Evolutionary conservation across 1,140 invertebrate genomes (phyloP), one percentile per base, ranked within the genome.

Genomic region (Dreissena polymorpha): DNA sequence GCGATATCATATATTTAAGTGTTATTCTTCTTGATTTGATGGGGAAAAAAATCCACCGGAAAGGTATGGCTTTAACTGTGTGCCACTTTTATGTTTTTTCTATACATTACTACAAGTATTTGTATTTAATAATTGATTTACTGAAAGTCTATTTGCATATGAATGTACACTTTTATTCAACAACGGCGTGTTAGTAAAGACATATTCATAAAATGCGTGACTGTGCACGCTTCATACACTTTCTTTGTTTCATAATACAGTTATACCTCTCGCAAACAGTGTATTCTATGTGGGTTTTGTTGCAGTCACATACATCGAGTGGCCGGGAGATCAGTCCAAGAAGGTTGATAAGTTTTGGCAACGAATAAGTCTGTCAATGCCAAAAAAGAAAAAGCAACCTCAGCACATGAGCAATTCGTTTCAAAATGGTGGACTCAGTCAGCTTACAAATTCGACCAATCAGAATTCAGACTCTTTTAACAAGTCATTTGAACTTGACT

Each of bases 261-360:
- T 2, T 63, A n/a, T 63, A 10, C 18, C 23, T 63, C 23, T 18
- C 6, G 18, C 23, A n/a, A n/a, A 23, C 2, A 63, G 6, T n/a
- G 18, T n/a, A 18, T 63, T 63, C 57, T 63, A 6, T 63, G 57
- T 68, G 25, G 2, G 16, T 2, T 68, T 29, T 18, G 29, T 67
- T 13, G 85, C 88, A 23, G 84, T 90, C 0, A 90, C 88, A 16
- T 90, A 88, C 69, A 72, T 90, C 5, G 69, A 88, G 67, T 90
- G 85, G 83, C 88, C 88, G 57, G n/a, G 57, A 57, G 65, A 55
- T 14, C 79, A 86, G 3, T 21, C 23, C 10, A n/a, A 74, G 50
- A 87, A 84, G 16, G 83, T 83, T 18, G 75, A 85, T 7, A 86
- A 84, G 65, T 90, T 90, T 63, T 89, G 90, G 89, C 87, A 89